These are phyloP conservation scores for Oreochromis niloticus DNA, from an alignment of 2,113 vertebrate species.

Conservation along the genomic window DNA sequence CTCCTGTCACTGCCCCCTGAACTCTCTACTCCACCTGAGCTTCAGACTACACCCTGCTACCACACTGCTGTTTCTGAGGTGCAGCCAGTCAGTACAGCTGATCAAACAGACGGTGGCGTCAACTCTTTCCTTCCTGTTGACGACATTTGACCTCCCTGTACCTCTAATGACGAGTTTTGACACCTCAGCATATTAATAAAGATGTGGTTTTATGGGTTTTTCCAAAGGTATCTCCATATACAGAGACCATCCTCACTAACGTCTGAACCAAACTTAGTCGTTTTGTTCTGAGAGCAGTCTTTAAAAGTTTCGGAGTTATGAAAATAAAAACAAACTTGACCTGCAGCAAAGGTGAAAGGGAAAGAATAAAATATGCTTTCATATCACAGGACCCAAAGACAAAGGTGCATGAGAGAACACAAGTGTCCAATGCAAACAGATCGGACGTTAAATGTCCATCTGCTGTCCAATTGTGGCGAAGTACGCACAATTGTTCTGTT, in stretches of 20 bases:
- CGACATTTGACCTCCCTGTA: neutral
- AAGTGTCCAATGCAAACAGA: neutral
- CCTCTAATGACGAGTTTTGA: accelerated
- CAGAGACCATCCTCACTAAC: neutral
- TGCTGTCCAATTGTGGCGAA: neutral
- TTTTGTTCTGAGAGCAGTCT: neutral
- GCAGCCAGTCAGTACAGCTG: neutral
- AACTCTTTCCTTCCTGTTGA: neutral
- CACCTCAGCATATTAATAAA: neutral
- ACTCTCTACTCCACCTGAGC: neutral
- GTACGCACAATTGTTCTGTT: neutral
- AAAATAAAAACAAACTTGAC: neutral
- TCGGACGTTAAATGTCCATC: neutral
- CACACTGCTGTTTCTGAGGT: neutral
- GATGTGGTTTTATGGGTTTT: neutral
- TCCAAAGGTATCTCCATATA: neutral
- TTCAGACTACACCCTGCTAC: neutral
- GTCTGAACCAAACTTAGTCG: neutral
- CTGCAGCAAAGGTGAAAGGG: neutral
- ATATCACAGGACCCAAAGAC: neutral
- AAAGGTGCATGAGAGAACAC: neutral
- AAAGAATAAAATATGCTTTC: neutral
- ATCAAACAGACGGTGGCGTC: neutral
- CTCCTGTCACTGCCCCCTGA: neutral
- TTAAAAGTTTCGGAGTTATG: neutral